Evolutionary conservation across 2,888 invertebrate genomes (phyloP).

Genomic region (Exephanes ischioxanthus): DNA sequence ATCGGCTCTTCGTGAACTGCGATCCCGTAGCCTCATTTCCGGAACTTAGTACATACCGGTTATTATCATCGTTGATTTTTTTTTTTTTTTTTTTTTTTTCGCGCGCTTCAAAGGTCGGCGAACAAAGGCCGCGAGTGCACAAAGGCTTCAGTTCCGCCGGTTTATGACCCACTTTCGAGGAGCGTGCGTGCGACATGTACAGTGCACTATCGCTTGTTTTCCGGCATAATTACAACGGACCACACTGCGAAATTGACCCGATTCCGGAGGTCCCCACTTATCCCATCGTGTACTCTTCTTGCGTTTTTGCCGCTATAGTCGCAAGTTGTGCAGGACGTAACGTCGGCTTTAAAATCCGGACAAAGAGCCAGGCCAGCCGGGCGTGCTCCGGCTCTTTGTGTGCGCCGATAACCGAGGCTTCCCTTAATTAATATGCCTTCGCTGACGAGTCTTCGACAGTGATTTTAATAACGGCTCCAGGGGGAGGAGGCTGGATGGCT

Average conservation of each 20-base stretch:
- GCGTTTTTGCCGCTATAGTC: background rate
- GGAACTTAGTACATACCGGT: background rate
- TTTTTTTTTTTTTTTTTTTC: background rate
- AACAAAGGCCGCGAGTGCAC: background rate
- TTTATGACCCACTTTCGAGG: background rate
- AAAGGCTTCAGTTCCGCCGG: background rate
- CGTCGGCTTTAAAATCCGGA: background rate
- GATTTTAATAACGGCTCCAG: conserved; percentile 60
- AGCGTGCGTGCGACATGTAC: background rate
- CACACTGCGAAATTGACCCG: background rate
- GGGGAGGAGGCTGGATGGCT: background rate
- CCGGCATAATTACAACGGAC: background rate
- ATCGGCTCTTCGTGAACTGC: background rate
- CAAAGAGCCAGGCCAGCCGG: conserved; percentile 13
- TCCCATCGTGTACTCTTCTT: background rate
- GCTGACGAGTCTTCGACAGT: conserved; percentile 63
- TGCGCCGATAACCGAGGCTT: conserved; percentile 37
- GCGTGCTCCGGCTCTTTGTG: conserved; percentile 46
- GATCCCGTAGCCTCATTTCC: background rate
- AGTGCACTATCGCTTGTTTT: background rate
- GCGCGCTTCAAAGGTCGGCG: background rate
- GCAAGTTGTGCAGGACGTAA: background rate
- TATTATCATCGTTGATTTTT: background rate
- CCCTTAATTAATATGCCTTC: conserved; percentile 65
- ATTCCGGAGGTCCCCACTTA: background rate